Evolutionary conservation across 2,113 vertebrate genomes (phyloP).

Genomic region (Romanogobio albipinnatus): DNA sequence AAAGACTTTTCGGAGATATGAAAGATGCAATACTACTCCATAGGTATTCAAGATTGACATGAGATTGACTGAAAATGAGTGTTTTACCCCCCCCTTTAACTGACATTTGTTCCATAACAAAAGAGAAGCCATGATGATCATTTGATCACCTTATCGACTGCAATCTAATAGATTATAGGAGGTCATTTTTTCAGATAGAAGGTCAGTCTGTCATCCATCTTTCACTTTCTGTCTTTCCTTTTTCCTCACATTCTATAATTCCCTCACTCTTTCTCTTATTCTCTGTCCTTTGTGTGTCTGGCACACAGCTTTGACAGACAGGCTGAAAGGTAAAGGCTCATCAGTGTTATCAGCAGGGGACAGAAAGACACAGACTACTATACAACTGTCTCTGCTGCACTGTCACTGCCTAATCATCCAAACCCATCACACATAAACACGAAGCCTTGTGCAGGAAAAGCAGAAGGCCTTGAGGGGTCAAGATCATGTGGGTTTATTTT

Average conservation of each 20-base stretch:
- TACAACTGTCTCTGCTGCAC: slow-evolving; percentile 28
- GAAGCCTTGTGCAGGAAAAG: neutral
- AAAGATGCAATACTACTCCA: too few relatives aligned
- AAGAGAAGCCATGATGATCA: neutral
- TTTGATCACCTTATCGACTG: slow-evolving; percentile 39
- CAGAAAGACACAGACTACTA: slow-evolving; percentile 38
- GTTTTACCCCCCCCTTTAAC: too few relatives aligned
- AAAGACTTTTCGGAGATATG: too few relatives aligned
- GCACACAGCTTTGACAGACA: slow-evolving; percentile 37
- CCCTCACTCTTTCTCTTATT: neutral
- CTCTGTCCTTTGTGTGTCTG: slow-evolving; percentile 44
- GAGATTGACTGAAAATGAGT: too few relatives aligned
- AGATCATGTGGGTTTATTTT: slow-evolving; percentile 10
- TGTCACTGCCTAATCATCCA: slow-evolving; percentile 17
- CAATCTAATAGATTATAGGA: slow-evolving; percentile 41
- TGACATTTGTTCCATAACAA: neutral
- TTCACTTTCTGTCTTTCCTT: slow-evolving; percentile 33
- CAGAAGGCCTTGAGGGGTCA: neutral
- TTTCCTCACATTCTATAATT: neutral
- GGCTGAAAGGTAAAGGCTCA: slow-evolving; percentile 43
- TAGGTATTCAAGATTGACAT: too few relatives aligned
- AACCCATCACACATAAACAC: slow-evolving; percentile 1
- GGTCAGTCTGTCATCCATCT: slow-evolving; percentile 50
- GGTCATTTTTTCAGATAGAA: slow-evolving; percentile 42
- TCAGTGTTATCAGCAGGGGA: slow-evolving; percentile 54